These are phyloP conservation scores for Calliscelio sp. DNA, from an alignment of 2,888 invertebrate species.

Conservation along the genomic window DNA sequence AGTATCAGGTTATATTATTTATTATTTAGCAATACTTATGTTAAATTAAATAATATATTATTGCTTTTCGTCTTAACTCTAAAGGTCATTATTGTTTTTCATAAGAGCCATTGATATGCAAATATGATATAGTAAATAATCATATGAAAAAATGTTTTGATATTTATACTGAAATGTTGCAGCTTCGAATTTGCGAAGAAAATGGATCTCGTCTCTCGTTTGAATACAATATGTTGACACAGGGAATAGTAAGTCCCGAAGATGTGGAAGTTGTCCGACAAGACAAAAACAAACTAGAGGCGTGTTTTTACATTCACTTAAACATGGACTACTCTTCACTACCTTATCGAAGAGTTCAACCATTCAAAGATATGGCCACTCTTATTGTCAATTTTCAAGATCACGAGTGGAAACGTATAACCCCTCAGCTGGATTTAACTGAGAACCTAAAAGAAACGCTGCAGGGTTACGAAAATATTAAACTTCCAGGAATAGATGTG, in stretches of 20 bases:
- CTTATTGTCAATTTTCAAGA: no score
- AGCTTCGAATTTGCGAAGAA: constrained; percentile 78
- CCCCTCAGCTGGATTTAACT: constrained; percentile 86
- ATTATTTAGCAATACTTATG: neutral
- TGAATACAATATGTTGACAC: constrained; percentile 89
- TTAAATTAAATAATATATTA: constrained; percentile 2
- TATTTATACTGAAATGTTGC: constrained; percentile 55
- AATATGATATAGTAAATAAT: neutral
- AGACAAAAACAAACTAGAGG: constrained; percentile 78
- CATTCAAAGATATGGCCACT: constrained; percentile 87
- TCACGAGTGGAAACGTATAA: constrained; percentile 86
- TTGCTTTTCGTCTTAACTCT: no score
- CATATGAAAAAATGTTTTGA: neutral
- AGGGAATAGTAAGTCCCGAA: constrained; percentile 87
- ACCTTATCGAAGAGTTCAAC: constrained; percentile 87
- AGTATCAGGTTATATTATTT: constrained; percentile 87
- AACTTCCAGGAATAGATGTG: constrained; percentile 86
- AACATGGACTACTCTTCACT: constrained; percentile 89
- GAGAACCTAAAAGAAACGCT: constrained; percentile 87
- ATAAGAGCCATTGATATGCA: no score
- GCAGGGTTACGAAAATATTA: constrained; percentile 84
- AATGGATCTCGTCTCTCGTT: constrained; percentile 87
- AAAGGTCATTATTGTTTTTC: no score
- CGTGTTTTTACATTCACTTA: constrained; percentile 89
- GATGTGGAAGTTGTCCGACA: constrained; percentile 88